Evolutionary conservation across 2,888 invertebrate species (phyloP), one percentile per base, ranked within the genome.

Genomic region (Lasioglossum marginatum): DNA sequence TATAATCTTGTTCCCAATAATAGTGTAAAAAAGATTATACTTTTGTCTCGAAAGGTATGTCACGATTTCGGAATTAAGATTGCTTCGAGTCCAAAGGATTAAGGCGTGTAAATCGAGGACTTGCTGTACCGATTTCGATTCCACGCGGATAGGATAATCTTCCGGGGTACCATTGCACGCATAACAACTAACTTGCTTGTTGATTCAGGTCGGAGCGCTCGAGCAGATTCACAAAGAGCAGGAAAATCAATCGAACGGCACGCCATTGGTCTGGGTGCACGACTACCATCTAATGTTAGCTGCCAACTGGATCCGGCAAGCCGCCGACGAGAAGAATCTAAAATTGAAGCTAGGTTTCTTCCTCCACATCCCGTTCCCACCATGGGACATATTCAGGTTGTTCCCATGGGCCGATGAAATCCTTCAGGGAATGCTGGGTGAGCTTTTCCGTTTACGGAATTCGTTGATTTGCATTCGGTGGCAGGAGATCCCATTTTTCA

Each of bases 371-470:
- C 99, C 99, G 0, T 99, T 99, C 95, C 98, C 98, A 23, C 97
- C 98, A 23, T 99, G 98, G 98, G 99, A 99, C 93, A 98, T 98
- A 90, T 98, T 98, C 95, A 96, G 98, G 85, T 96, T 98, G 77
- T 97, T 99, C 92, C 98, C 98, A 2, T 98, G 98, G 98, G 97
- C 98, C n/a, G 98, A 98, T 95, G 98, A 98, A 95, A 97, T 99
- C 80, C 96, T 99, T 45, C 98, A 98, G 95, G 99, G 99, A 88
- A 97, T 99, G 96, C 96, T 99, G 77, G 97, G 97, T 96, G 95
- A 95, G 95, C 76, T 4, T 19, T 14, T 52, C 12, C 27, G 31
- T 0, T 16, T 1, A 52, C 31, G 23, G 63, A 66, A 27, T 5
- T 66, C 63, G 37, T 68, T 37, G 19, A 23, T 68, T 19, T 68